A percentile compares a stretch with the other conserved stretches of the same genome.
Conservation (phyloP, 1,140 invertebrate genomes). For the Aradophagus sp. region DNA sequence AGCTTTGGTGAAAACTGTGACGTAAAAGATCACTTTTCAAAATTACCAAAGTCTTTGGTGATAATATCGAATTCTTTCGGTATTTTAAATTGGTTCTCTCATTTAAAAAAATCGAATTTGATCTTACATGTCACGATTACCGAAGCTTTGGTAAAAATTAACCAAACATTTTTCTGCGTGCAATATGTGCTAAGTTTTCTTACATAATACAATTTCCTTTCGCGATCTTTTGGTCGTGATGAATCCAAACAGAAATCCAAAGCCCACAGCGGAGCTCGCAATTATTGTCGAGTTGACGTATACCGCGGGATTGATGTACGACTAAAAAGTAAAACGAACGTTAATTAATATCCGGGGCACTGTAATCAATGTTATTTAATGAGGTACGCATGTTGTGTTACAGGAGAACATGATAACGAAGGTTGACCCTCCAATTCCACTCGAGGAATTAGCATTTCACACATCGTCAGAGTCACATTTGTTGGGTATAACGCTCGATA, state of each 20-base stretch:
- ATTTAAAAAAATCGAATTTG: too few species aligned
- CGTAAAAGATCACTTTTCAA: too few species aligned
- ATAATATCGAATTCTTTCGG: too few species aligned
- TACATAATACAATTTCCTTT: constrained; percentile 65
- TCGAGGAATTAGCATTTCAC: constrained; percentile 66
- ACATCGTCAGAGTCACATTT: constrained; percentile 64
- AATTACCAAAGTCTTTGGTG: constrained; percentile 5
- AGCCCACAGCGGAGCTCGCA: constrained; percentile 60
- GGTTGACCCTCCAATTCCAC: constrained; percentile 27
- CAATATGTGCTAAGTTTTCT: too few species aligned
- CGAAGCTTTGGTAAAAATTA: too few species aligned
- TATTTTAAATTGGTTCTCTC: too few species aligned
- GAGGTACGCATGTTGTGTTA: constrained; percentile 23
- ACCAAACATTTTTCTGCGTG: too few species aligned
- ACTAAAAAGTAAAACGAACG: constrained; percentile 59
- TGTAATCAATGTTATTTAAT: constrained; percentile 13
- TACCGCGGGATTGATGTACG: constrained; percentile 58
- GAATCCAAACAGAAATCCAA: constrained; percentile 61
- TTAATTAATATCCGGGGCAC: constrained; percentile 14
- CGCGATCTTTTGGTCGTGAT: constrained; percentile 50
- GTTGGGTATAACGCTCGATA: constrained; percentile 49
- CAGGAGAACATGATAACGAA: constrained; percentile 34
- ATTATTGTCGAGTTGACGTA: constrained; percentile 70
- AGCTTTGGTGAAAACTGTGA: too few species aligned
- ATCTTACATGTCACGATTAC: too few species aligned